Conservation (phyloP, 2,797 vertebrate genomes). For the Moxostoma hubbsi region DNA sequence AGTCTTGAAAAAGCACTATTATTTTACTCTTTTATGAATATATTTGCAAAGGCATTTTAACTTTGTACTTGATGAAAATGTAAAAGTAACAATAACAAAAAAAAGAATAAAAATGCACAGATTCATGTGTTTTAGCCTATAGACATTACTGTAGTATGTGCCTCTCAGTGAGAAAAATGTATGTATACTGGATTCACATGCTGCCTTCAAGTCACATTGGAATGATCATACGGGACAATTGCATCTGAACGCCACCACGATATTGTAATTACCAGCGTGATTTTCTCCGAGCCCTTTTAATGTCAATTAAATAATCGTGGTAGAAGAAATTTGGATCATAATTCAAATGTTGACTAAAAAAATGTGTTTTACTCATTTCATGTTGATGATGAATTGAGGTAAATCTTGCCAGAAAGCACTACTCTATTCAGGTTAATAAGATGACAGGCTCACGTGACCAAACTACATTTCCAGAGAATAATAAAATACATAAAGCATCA, state of each 20-base stretch:
- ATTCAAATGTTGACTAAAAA: neutral
- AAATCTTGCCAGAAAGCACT: too few relatives aligned
- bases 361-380: too few relatives aligned
- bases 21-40: constrained; percentile 98
- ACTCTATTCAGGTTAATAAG: too few relatives aligned
- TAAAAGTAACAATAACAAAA: constrained; percentile 68
- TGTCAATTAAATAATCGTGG: neutral
- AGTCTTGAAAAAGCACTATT: constrained; percentile 93
- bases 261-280: neutral
- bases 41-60: constrained; percentile 99
- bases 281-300: too few relatives aligned
- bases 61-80: constrained; percentile 96
- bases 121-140: constrained; percentile 92
- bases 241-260: neutral
- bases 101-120: constrained; percentile 80
- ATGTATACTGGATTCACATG: constrained; percentile 71
- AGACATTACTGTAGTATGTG: constrained; percentile 87
- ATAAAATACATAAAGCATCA: too few relatives aligned
- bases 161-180: constrained; percentile 84
- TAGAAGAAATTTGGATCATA: too few relatives aligned
- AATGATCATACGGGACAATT: neutral
- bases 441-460: too few relatives aligned
- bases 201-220: constrained; percentile 37
- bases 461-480: too few relatives aligned
- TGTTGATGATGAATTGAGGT: too few relatives aligned